Base-by-base conservation (phyloP, 1,140 invertebrate species). In the Aricia agestis region DNA sequence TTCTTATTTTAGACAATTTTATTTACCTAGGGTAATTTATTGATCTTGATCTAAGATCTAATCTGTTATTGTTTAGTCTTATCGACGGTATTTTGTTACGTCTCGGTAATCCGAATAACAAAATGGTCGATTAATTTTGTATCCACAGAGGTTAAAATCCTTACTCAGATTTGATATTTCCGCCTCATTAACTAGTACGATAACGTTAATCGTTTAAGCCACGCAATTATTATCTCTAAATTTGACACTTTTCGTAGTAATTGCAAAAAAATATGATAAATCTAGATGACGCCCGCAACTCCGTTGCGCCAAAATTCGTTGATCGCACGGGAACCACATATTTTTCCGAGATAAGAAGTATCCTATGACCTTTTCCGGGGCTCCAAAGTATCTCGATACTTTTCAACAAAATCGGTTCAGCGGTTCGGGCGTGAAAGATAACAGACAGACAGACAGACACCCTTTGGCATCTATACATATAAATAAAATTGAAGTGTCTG, bases 71-170 rank as follows among this genome's bases (percentile, higher is more conserved):
- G 3, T 52, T 52, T 13, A 52, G 11, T 9, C 45, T 52, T 52
- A 52, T 52, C 45, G 9, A 13, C 45, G 45, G 3, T 13, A 11
- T 52, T 52, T 52, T 52, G 9, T 52, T 15, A 52, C 45, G 45
- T 52, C 11, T 4, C 45, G 13, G 13, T 5, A 63, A 19, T 63
- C 11, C 18, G 6, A 71, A 74, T 68, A 68, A 74, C 18, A 74
- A 74, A 71, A 74, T 58, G 59, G 18, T 71, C 32, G 69, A 63
- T 63, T 63, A 63, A 63, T 19, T 25, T 63, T 25, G 18, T 63
- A 63, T 63, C 59, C 19, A 63, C 19, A 63, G 7, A 63, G 59
- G 59, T 19, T 63, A 63, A 19, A 63, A 59, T 59, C 58, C 58
- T 7, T 13, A 19, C 17, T 19, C 18, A 63, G 18, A 63, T 63